Evolutionary conservation across 2,888 invertebrate genomes (phyloP).

Genomic region (Scrobipalpa costella): DNA sequence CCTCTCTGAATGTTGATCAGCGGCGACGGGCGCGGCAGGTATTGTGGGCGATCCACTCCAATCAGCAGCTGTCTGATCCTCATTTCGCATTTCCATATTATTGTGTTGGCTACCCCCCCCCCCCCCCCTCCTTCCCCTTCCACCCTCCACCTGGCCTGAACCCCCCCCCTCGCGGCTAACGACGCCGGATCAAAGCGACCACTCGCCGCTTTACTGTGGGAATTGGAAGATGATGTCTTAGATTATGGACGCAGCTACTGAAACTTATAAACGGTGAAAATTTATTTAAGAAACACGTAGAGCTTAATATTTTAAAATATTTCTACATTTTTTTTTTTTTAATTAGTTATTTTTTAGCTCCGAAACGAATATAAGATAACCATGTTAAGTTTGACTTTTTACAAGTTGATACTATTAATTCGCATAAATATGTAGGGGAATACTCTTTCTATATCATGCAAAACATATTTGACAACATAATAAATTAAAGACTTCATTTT

Average conservation of each 20-base stretch:
- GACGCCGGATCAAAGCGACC: conserved; percentile 32
- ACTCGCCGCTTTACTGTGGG: conserved; percentile 52
- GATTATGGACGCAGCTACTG: background rate
- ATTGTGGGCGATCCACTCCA: conserved; percentile 23
- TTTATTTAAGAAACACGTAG: no score
- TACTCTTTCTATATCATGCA: no score
- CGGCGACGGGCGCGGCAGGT: background rate
- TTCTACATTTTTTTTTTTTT: no score
- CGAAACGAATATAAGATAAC: no score
- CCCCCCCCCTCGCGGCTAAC: conserved; percentile 33
- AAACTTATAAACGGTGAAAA: background rate
- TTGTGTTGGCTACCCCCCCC: conserved; percentile 46
- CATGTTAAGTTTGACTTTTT: no score
- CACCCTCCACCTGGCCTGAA: conserved; percentile 21
- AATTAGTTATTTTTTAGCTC: no score
- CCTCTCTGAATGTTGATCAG: background rate
- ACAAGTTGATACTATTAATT: no score
- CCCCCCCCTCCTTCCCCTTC: conserved; percentile 7
- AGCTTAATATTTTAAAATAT: no score
- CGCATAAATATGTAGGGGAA: no score
- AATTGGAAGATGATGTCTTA: conserved; percentile 52
- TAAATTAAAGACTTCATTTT: no score
- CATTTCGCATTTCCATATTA: conserved; percentile 74
- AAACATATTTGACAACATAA: no score
- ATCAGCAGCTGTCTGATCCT: conserved; percentile 36